These are phyloP conservation scores for Ceratoteleas bidentatus DNA, from an alignment of 1,140 invertebrate genomes.

Conservation along the genomic window DNA sequence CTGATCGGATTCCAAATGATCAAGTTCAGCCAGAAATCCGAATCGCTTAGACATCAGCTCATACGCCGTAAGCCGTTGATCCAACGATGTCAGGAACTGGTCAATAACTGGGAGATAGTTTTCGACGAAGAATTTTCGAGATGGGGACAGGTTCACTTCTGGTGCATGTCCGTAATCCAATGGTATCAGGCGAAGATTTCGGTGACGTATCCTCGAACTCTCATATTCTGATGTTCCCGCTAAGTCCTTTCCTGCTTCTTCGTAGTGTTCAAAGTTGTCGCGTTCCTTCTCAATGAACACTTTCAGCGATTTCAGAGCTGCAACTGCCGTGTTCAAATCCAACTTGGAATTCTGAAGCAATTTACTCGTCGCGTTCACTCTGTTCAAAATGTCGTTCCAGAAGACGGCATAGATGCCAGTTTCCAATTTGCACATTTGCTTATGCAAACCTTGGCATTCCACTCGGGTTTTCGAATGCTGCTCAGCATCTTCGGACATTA, in stretches of 20 bases:
- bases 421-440: constrained; percentile 54
- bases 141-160: constrained; percentile 29
- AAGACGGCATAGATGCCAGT: constrained; percentile 41
- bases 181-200: constrained; percentile 44
- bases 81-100: constrained; percentile 19
- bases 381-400: constrained; percentile 50
- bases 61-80: constrained; percentile 24
- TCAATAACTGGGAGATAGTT: constrained; percentile 39
- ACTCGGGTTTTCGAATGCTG: constrained; percentile 21
- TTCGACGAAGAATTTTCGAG: constrained; percentile 43
- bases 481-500: constrained; percentile 27
- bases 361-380: constrained; percentile 46
- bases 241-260: constrained; percentile 43
- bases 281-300: constrained; percentile 43
- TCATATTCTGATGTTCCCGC: constrained; percentile 22
- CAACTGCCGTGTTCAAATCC: constrained; percentile 11
- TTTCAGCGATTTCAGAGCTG: constrained; percentile 49
- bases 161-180: constrained; percentile 35
- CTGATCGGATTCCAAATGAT: constrained; percentile 9
- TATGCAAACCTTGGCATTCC: constrained; percentile 44
- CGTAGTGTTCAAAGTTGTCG: constrained; percentile 47
- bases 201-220: constrained; percentile 15
- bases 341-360: background rate
- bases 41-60: constrained; percentile 25
- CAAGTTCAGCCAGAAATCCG: constrained; percentile 27